phyloP scores from a whole-genome alignment of 2,888 invertebrate species.

The Drosophila buzzatii region DNA sequence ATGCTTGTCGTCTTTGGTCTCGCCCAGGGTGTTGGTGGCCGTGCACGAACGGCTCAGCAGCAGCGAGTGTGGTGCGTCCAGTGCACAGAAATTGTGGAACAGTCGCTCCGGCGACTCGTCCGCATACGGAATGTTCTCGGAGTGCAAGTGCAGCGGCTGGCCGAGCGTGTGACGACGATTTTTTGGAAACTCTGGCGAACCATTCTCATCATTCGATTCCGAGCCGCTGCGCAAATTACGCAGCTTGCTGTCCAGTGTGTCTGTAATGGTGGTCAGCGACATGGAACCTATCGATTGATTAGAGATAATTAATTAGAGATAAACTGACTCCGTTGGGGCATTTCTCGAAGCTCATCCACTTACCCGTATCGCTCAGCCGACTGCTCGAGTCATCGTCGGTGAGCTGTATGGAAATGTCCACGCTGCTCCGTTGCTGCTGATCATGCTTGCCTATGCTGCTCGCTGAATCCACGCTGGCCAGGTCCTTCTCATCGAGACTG shows the following conservation, averaged over 20 bases:
- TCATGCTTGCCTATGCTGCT: conserved; percentile 72
- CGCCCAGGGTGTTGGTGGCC: conserved; percentile 65
- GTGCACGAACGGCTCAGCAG: conserved; percentile 80
- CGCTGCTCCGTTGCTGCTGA: conserved; percentile 81
- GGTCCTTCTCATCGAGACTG: conserved; percentile 82
- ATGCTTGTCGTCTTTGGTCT: conserved; percentile 49
- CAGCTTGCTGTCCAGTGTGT: conserved; percentile 93
- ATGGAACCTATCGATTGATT: conserved; percentile 89
- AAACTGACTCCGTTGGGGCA: neutral
- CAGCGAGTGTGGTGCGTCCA: conserved; percentile 74
- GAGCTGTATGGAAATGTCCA: conserved; percentile 83
- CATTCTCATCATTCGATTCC: conserved; percentile 87
- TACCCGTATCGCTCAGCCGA: conserved; percentile 84
- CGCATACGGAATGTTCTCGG: conserved; percentile 90
- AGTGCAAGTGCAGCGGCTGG: conserved; percentile 84
- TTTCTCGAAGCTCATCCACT: conserved; percentile 12
- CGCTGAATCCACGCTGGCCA: conserved; percentile 69
- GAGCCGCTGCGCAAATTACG: conserved; percentile 90
- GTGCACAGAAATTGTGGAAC: conserved; percentile 78
- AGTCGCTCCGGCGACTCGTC: conserved; percentile 88
- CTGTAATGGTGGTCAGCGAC: conserved; percentile 93
- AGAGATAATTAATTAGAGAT: neutral
- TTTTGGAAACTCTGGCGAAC: conserved; percentile 85
- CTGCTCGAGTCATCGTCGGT: conserved; percentile 85
- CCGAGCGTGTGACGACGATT: conserved; percentile 82